These are phyloP conservation scores for Leptatherina wallacei DNA, from an alignment of 2,797 vertebrate genomes.

Conservation along the genomic window DNA sequence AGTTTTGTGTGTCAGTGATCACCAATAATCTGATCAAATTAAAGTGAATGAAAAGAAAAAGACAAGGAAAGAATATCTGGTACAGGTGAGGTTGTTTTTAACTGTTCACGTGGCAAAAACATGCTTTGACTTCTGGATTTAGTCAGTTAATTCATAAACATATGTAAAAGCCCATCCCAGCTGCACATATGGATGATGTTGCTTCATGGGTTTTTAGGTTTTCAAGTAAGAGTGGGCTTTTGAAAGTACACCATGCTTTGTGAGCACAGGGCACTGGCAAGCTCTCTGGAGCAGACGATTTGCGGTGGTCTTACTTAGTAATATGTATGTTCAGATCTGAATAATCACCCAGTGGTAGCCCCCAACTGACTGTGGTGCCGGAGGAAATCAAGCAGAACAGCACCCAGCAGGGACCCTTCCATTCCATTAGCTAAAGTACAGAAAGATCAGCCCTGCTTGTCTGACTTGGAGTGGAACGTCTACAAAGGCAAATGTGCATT, in stretches of 20 bases:
- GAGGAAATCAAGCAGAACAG: conserved; percentile 63
- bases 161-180: not conserved
- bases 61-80: not conserved
- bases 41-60: not conserved
- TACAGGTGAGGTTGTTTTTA: not conserved
- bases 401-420: conserved; percentile 58
- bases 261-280: conserved; percentile 4
- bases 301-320: conserved; percentile 24
- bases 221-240: conserved; percentile 5
- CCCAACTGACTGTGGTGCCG: conserved; percentile 24
- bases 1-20: not conserved
- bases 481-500: conserved; percentile 30
- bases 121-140: not conserved
- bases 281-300: conserved; percentile 34
- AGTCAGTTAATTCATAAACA: not conserved
- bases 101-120: not conserved
- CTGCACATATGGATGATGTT: not conserved
- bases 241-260: conserved; percentile 9
- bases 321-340: conserved; percentile 42
- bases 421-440: conserved; percentile 69
- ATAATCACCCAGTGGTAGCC: conserved; percentile 34
- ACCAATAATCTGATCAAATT: not conserved
- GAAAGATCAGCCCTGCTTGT: conserved; percentile 45
- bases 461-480: conserved; percentile 46
- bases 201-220: not conserved